A percentile compares a stretch with the other conserved stretches of the same genome.
Conservation (phyloP, 30 jellyfish, hydroid and myxozoan genomes). For the Nemopilema nomurai region DNA sequence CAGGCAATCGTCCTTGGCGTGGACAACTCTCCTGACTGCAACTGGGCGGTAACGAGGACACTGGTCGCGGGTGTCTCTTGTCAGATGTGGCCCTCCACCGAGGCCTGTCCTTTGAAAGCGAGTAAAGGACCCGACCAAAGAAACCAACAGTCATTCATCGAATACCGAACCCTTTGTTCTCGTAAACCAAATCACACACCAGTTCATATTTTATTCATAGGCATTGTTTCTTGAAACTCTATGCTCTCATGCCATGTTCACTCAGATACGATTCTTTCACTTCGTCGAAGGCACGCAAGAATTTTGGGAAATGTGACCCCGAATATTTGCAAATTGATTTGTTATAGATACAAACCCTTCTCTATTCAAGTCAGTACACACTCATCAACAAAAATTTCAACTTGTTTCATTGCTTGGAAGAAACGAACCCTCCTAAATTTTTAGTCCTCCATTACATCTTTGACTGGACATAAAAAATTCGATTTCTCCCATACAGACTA, state of each 20-base stretch:
- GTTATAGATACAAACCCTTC: background rate
- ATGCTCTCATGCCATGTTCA: conserved; percentile 44
- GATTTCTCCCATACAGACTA: too few relatives aligned
- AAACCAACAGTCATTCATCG: conserved; percentile 88
- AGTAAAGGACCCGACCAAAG: conserved; percentile 66
- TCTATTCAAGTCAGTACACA: too few relatives aligned
- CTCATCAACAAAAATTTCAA: too few relatives aligned
- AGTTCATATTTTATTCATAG: conserved; percentile 75
- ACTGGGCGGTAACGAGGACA: conserved; percentile 48
- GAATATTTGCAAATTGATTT: background rate
- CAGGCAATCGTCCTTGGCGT: conserved; percentile 65
- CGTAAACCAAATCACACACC: conserved; percentile 60
- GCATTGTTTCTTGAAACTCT: conserved; percentile 47
- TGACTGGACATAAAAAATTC: too few relatives aligned
- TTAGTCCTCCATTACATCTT: too few relatives aligned
- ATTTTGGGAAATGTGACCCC: background rate
- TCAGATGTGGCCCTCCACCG: conserved; percentile 35
- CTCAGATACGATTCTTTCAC: background rate
- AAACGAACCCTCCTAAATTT: too few relatives aligned
- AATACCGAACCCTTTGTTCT: conserved; percentile 78
- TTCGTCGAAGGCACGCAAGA: background rate
- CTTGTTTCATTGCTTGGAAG: too few relatives aligned
- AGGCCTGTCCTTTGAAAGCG: conserved; percentile 29
- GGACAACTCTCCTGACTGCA: conserved; percentile 70
- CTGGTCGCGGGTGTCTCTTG: conserved; percentile 20